Evolutionary conservation across 92 coral and sea anemone genomes (phyloP), one percentile per base, ranked within the genome.

Genomic region (Blastomussa wellsi): DNA sequence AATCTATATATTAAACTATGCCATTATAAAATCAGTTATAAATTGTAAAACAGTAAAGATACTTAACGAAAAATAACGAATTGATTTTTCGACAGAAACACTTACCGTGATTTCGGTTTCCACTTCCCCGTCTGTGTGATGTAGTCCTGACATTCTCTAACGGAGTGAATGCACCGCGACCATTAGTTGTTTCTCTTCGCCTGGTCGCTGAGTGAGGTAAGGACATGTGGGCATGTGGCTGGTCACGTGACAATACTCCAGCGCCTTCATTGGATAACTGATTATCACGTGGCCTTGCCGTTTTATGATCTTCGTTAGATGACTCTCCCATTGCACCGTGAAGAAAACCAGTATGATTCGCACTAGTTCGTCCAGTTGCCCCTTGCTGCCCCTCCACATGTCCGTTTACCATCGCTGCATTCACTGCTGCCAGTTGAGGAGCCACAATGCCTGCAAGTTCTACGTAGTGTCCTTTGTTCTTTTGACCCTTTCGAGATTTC

Each of bases 381-480:
- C 19, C 44, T 29, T 13, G 74, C 42, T 47, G 47, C 1, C 15
- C 80, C 4, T 74, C 31, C 2, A 44, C 20, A 41, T 83, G 87
- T 49, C 80, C 87, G 44, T 83, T 83, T 70, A 55, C 65, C 41
- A 84, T 55, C 70, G 31, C 52, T 22, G 68, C 74, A 64, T 86
- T 80, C 47, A 93, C 20, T 24, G 55, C 86, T 24, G 94, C 89
- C 10, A 94, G 87, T 86, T 92, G 78, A 5, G 95, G 89, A 0
- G 91, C 94, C 6, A 90, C 70, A 20, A 81, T 10, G 37, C 80
- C 88, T 26, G 92, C 89, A 72, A 90, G 84, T n/a, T 71, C 80
- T 24, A 66, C 68, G 78, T 92, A 92, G 68, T 90, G 91, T 13
- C 91, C 78, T 39, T 80, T 89, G 19, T 66, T 82, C 79, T 82